phyloP scores from a whole-genome alignment of 2,113 vertebrate genomes.

The Pantherophis guttatus region DNA sequence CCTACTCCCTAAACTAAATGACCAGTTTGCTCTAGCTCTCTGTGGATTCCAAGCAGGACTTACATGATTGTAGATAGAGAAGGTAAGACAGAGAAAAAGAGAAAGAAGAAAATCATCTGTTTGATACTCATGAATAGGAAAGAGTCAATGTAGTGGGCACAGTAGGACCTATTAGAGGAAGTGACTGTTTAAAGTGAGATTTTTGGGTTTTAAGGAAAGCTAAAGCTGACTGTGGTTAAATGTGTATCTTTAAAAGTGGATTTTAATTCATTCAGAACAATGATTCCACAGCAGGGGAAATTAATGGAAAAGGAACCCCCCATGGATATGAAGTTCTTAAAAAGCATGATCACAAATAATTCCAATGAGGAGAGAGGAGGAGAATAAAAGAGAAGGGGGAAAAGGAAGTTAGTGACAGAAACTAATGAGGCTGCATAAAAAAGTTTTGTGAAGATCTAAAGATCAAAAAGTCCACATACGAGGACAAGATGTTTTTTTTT shows the following conservation, averaged over 20 bases:
- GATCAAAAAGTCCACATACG: background rate
- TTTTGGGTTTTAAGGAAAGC: background rate
- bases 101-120: background rate
- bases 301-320: background rate
- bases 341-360: background rate
- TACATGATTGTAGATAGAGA: background rate
- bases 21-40: background rate
- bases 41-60: background rate
- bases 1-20: background rate
- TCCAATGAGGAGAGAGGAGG: background rate
- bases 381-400: background rate
- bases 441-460: background rate
- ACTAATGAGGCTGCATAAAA: background rate
- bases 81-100: background rate
- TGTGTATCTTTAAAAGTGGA: background rate
- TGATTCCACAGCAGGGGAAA: background rate
- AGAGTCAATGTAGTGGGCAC: background rate
- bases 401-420: background rate
- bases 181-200: background rate
- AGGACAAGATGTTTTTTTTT: background rate
- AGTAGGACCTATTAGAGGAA: background rate
- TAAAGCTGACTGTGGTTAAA: background rate
- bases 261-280: background rate
- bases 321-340: background rate
- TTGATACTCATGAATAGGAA: background rate